phyloP scores from a whole-genome alignment of 2,797 vertebrate genomes.

The Rhabdophis nuchalis region DNA sequence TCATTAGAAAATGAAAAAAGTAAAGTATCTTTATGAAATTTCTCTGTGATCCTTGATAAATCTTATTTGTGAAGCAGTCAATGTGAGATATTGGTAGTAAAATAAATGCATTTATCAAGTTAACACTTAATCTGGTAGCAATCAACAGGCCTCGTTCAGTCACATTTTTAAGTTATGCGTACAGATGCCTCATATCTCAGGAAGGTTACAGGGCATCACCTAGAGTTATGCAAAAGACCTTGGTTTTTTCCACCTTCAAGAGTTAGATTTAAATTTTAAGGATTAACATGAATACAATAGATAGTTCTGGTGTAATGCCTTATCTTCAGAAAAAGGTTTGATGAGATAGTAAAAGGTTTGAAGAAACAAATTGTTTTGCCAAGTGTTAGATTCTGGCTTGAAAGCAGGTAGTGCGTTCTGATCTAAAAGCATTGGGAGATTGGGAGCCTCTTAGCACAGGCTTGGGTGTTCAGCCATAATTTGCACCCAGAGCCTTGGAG shows the following conservation, averaged over 20 bases:
- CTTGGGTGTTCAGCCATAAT: neutral
- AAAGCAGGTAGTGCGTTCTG: neutral
- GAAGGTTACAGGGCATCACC: neutral
- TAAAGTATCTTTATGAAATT: neutral
- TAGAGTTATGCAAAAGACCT: neutral
- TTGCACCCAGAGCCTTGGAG: neutral
- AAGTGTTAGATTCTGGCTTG: neutral
- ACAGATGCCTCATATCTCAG: neutral
- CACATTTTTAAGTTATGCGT: neutral
- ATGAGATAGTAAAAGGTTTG: neutral
- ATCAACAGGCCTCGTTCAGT: neutral
- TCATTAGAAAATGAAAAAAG: neutral
- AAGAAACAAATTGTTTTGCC: neutral
- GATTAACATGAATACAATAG: neutral
- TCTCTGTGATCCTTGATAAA: neutral
- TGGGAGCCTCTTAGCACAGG: neutral
- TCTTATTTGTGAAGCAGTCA: neutral
- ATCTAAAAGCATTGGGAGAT: neutral
- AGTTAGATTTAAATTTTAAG: neutral
- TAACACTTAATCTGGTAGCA: neutral
- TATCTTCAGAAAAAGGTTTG: neutral
- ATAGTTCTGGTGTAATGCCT: neutral
- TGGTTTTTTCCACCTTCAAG: neutral
- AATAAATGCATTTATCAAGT: neutral
- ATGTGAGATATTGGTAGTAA: neutral